phyloP scores from a whole-genome alignment of 1,140 invertebrate genomes.

The Meloidogyne exigua region DNA sequence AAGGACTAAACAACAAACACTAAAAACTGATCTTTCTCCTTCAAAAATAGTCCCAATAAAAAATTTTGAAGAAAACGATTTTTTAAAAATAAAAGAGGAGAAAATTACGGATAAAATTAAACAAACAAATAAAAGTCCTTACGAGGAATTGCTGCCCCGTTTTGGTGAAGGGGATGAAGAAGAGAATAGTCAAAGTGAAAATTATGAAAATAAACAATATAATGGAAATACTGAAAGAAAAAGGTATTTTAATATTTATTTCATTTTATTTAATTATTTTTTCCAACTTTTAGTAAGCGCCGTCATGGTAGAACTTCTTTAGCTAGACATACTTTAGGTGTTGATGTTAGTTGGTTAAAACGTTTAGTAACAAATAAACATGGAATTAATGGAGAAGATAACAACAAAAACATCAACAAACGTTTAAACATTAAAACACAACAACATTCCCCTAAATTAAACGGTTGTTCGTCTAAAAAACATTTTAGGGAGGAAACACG shows the following conservation, averaged over 20 bases:
- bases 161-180: slow-evolving; percentile 19
- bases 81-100: not conserved
- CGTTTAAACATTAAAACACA: not conserved
- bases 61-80: not conserved
- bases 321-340: slow-evolving; percentile 55
- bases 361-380: slow-evolving; percentile 45
- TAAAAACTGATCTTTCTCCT: not conserved
- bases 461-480: not conserved
- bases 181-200: not conserved
- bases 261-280: not conserved
- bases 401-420: not conserved
- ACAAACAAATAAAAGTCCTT: not conserved
- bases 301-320: slow-evolving; percentile 49
- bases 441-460: not conserved
- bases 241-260: slow-evolving; percentile 10
- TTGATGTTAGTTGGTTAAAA: slow-evolving; percentile 60
- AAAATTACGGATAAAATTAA: not conserved
- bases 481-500: not conserved
- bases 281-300: slow-evolving; percentile 15
- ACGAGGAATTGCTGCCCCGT: not conserved
- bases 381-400: not conserved
- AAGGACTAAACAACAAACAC: not conserved
- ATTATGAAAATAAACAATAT: not conserved
- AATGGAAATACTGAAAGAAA: not conserved
- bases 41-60: not conserved